Base-by-base conservation (phyloP, 2,797 vertebrate genomes). In the Poeciliopsis gracilis region DNA sequence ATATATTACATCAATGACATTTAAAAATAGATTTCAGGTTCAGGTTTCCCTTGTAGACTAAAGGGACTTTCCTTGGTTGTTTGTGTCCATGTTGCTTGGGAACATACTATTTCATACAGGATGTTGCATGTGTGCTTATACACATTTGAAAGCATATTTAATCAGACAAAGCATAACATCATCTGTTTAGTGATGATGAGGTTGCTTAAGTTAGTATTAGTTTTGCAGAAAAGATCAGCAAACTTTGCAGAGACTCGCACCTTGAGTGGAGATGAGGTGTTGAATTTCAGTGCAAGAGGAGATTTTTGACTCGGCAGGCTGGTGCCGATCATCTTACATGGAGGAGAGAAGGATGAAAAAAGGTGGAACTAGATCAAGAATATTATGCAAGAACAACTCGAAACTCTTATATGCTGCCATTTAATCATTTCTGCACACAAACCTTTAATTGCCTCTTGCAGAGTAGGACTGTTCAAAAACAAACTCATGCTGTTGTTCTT, bases 261-360 rank as follows among this genome's bases (percentile, higher is more conserved):
- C 53, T 76, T 59, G 75, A 83, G 86, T 28, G 67, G 87, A 84
- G 77, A 86, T 47, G 83, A 80, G 90, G 94, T 93, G 87, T 95
- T 90, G 80, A 69, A 90, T 96, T 94, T 94, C 95, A 93, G 87
- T 93, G 93, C 92, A 94, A 95, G 86, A 87, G 92, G 93, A 95
- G 94, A 94, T 94, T 95, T 93, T 92, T 89, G 91, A 86, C 87
- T 82, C 83, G 72, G 86, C 85, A 82, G 83, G 61, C 85, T 78
- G 84, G 80, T 80, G 23, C 86, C 84, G 92, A 76, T 96, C 92
- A 89, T 88, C 88, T 95, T 95, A 93, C 95, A 91, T 69, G 47
- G 81, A 79, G 80, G 63, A 0, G 28, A 82, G 78, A 85, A 74
- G 55, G 76, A 88, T 73, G 47, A 75, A 71, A 80, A 53, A 73